Percentiles rank a stretch among this genome's conserved stretches.
phyloP scores from a whole-genome alignment of 2,797 vertebrate genomes.

The Trachops cirrhosus region DNA sequence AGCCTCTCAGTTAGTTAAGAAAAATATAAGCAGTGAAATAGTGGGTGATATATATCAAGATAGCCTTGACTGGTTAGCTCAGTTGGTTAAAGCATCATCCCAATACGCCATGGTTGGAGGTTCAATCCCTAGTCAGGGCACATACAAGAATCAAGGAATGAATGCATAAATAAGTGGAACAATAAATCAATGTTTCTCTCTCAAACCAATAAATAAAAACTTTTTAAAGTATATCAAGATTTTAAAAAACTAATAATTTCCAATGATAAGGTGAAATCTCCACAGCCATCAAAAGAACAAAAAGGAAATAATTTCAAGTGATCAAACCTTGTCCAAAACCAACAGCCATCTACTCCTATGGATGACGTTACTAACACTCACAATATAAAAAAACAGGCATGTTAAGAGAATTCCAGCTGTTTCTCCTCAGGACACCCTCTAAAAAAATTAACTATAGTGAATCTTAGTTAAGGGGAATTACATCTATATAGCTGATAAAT shows the following conservation, averaged over 20 bases:
- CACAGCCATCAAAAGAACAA: background rate
- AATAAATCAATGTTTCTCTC: too few relatives aligned
- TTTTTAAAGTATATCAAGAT: background rate
- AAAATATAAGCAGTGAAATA: background rate
- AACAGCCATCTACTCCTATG: background rate
- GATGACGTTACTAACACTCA: background rate
- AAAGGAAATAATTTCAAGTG: slow-evolving; percentile 5
- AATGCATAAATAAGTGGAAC: too few relatives aligned
- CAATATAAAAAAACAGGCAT: background rate
- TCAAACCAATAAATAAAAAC: background rate
- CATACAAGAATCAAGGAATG: too few relatives aligned
- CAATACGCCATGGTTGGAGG: too few relatives aligned
- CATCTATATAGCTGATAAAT: background rate
- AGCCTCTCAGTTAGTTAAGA: background rate
- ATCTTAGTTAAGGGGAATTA: background rate
- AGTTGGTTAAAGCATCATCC: background rate
- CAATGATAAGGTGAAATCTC: background rate
- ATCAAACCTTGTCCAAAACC: background rate
- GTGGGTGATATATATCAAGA: background rate
- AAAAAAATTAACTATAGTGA: background rate
- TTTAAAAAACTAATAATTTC: background rate
- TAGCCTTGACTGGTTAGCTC: background rate
- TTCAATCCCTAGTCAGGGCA: background rate
- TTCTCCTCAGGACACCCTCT: background rate
- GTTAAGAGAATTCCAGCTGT: background rate